These are phyloP conservation scores for Hartigia nigra DNA, from an alignment of 2,888 invertebrate species.

Conservation along the genomic window DNA sequence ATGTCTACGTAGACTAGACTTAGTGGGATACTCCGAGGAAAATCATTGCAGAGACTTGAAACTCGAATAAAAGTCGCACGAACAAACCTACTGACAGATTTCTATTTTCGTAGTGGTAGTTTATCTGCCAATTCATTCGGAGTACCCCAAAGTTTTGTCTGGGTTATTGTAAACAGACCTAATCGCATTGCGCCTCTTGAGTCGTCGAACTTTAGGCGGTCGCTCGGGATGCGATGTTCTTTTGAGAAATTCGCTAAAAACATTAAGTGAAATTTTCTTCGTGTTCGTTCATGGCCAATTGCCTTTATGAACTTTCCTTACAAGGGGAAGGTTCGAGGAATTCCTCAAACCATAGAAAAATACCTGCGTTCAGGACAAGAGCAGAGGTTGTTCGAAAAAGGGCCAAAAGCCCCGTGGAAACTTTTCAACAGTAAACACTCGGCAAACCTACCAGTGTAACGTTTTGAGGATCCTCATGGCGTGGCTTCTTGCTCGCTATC, in stretches of 20 bases:
- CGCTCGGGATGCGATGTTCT: conserved; percentile 30
- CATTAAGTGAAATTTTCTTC: conserved; percentile 25
- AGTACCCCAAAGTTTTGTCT: neutral
- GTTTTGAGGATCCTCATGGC: conserved; percentile 66
- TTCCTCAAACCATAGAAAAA: neutral
- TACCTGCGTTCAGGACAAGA: neutral
- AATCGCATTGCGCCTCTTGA: conserved; percentile 61
- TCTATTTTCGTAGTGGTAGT: neutral
- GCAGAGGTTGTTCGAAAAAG: neutral
- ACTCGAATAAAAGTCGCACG: neutral
- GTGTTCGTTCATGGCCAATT: neutral
- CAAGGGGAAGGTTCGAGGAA: neutral
- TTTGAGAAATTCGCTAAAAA: conserved; percentile 53
- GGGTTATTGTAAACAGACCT: conserved; percentile 49
- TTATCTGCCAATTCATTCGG: neutral
- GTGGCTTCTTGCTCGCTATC: conserved; percentile 39
- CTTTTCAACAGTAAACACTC: neutral
- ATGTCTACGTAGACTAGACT: neutral
- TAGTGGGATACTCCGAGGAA: neutral
- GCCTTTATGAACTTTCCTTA: neutral
- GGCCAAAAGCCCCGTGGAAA: neutral
- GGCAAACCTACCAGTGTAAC: conserved; percentile 61
- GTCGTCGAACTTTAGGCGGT: conserved; percentile 48
- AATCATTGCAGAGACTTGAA: neutral
- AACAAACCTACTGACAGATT: neutral